Evolutionary conservation across 2,888 invertebrate species (phyloP).

Genomic region (Dioctria rufipes): DNA sequence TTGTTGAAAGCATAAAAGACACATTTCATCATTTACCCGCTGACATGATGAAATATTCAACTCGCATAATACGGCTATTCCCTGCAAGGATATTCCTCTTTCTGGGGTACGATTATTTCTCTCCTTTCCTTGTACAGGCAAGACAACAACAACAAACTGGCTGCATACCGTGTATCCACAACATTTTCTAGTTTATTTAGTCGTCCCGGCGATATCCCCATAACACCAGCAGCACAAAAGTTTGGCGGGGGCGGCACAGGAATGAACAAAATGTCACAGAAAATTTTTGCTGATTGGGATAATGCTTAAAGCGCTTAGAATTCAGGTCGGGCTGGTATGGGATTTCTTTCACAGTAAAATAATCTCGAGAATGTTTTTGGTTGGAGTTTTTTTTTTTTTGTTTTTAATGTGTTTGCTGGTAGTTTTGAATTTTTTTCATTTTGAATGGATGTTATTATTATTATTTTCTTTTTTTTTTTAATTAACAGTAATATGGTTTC

Average conservation of each 20-base stretch:
- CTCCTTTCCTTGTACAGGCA: background rate
- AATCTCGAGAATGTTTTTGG: too few relatives aligned
- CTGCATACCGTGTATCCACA: conserved; percentile 8
- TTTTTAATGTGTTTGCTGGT: too few relatives aligned
- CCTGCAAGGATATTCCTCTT: conserved; percentile 23
- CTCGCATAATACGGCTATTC: conserved; percentile 52
- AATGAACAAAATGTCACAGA: conserved; percentile 27
- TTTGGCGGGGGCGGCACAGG: background rate
- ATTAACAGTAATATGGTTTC: too few relatives aligned
- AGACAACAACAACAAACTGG: background rate
- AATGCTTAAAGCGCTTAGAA: conserved; percentile 7
- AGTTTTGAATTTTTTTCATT: too few relatives aligned
- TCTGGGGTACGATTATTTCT: background rate
- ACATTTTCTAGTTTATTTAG: conserved; percentile 45
- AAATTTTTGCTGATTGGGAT: conserved; percentile 31
- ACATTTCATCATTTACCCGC: conserved; percentile 56
- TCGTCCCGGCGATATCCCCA: conserved; percentile 9
- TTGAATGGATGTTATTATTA: too few relatives aligned
- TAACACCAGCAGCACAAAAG: background rate
- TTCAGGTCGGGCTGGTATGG: background rate
- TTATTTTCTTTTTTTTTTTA: too few relatives aligned
- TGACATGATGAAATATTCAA: conserved; percentile 56
- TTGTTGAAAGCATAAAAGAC: conserved; percentile 53
- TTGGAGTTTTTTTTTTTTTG: too few relatives aligned
- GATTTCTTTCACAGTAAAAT: background rate